Evolutionary conservation across 2,113 vertebrate species (phyloP), one percentile per base, ranked within the genome.

Genomic region (Vidua chalybeata): DNA sequence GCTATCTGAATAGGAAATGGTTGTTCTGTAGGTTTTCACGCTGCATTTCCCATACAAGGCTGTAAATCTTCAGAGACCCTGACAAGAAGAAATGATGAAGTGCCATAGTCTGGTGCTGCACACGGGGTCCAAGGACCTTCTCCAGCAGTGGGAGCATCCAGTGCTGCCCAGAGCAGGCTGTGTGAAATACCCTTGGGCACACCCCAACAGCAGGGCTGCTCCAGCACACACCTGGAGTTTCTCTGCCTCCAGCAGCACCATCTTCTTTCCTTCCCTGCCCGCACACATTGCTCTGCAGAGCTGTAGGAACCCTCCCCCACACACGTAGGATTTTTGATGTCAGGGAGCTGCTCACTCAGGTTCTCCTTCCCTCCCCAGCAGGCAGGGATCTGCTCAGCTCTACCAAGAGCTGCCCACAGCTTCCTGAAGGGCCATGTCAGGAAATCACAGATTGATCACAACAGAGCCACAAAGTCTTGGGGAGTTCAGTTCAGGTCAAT

Each of bases 271-370:
- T 9, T 9, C 27, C 64, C 69, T 26, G 18, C 31, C 73, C 23
- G n/a, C 1, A 16, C 74, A 11, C 33, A 10, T 20, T 20, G 62
- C 45, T 30, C 73, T 10, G 6, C 3, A 39, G 46, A 63, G 75
- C 61, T 58, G 13, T 0, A 21, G 30, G 33, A 74, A 8, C n/a
- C 55, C 55, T 46, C 39, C 55, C 26, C 10, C 9, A 37, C 73
- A 33, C 46, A 10, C 0, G 0, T 0, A 26, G 23, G 12, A 24
- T 2, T 27, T 56, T 5, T 54, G 66, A 24, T 43, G 37, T 33
- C 7, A 46, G 56, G 56, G 26, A 90, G 62, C 56, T 58, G 43
- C 37, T n/a, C 15, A 10, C 16, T 26, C 3, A 0, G 28, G 23
- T 51, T 82, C 43, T 76, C 41, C 78, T 39, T 81, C 46, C 51